These are phyloP conservation scores for Acomys russatus DNA, from an alignment of 2,797 vertebrate species.

Conservation along the genomic window DNA sequence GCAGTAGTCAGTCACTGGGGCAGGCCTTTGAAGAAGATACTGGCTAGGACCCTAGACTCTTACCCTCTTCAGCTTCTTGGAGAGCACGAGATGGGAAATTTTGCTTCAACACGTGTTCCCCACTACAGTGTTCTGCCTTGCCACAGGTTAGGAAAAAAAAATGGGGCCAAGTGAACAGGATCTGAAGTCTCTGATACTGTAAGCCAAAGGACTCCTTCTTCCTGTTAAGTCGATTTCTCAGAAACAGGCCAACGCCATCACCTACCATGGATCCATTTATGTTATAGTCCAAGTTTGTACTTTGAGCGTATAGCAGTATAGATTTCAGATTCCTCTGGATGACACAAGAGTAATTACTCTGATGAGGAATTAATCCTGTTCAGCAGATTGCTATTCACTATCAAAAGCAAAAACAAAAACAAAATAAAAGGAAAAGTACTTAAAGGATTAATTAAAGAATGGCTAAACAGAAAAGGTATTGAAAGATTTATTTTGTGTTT, in stretches of 20 bases:
- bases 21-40: not conserved
- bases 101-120: not conserved
- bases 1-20: not conserved
- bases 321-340: not conserved
- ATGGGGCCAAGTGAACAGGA: too few relatives aligned
- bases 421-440: not conserved
- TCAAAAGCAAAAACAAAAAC: not conserved
- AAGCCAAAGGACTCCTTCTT: not conserved
- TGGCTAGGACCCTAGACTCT: not conserved
- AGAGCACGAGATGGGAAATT: too few relatives aligned
- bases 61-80: too few relatives aligned
- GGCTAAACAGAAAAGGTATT: not conserved
- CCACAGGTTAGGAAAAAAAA: not conserved
- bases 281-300: constrained; percentile 21
- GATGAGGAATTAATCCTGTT: not conserved
- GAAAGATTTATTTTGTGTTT: not conserved
- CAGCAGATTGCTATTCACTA: not conserved
- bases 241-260: not conserved
- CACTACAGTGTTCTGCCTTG: not conserved
- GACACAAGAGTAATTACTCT: not conserved
- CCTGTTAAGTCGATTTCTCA: not conserved
- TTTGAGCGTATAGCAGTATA: not conserved
- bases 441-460: not conserved
- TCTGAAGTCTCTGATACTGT: not conserved
- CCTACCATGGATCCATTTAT: not conserved